Evolutionary conservation across 1,140 invertebrate genomes (phyloP).

Genomic region (Zaprionus camerounensis): DNA sequence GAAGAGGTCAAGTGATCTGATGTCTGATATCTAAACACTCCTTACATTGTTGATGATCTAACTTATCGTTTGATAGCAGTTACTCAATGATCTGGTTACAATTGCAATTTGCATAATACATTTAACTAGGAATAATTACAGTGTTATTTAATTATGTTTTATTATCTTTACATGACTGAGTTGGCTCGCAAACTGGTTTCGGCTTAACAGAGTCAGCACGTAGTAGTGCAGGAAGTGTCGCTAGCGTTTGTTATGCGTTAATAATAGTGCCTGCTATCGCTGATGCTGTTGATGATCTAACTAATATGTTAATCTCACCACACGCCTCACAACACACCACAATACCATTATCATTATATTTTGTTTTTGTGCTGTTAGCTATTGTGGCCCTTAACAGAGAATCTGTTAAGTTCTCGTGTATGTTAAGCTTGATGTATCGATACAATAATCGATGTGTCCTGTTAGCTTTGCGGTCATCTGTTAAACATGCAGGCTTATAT

Average conservation of each 20-base stretch:
- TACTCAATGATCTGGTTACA: slow-evolving; percentile 52
- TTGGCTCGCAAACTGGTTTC: slow-evolving; percentile 45
- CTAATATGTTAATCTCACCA: slow-evolving; percentile 4
- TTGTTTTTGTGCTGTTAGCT: background rate
- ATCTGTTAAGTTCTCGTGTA: background rate
- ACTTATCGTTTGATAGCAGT: slow-evolving; percentile 32
- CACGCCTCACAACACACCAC: background rate
- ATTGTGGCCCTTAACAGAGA: background rate
- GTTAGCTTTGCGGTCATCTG: background rate
- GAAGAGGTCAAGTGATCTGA: background rate
- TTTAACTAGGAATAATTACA: slow-evolving; percentile 64
- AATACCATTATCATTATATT: background rate
- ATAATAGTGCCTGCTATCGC: background rate
- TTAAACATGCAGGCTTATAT: background rate
- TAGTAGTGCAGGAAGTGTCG: slow-evolving; percentile 20
- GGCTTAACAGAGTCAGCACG: slow-evolving; percentile 15
- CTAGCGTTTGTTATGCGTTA: slow-evolving; percentile 2
- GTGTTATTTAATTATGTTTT: slow-evolving; percentile 55
- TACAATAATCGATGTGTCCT: background rate
- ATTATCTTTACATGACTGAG: slow-evolving; percentile 59
- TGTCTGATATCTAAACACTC: background rate
- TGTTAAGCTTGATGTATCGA: background rate
- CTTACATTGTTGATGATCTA: background rate
- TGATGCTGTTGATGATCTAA: slow-evolving; percentile 32
- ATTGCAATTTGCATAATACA: slow-evolving; percentile 61